A percentile compares a stretch with the other conserved stretches of the same genome.
These are phyloP conservation scores for Cyclina sinensis DNA, from an alignment of 1,140 invertebrate genomes.

Conservation along the genomic window DNA sequence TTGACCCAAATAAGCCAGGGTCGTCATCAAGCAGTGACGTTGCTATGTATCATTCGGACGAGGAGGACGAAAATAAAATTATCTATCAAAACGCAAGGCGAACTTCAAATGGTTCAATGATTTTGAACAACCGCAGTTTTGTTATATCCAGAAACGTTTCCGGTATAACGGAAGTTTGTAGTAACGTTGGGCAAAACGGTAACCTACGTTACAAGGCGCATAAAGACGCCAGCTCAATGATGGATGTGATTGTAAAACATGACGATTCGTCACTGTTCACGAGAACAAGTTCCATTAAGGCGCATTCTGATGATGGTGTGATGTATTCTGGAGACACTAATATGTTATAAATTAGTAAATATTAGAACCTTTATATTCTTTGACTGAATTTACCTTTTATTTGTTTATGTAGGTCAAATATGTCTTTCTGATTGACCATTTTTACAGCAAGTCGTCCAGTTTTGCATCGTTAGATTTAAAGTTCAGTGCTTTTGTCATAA, in stretches of 20 bases:
- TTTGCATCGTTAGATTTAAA: too few species aligned
- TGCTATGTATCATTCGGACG: slow-evolving; percentile 55
- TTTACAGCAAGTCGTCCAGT: too few species aligned
- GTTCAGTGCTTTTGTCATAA: too few species aligned
- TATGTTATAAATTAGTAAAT: slow-evolving; percentile 20
- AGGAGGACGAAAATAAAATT: slow-evolving; percentile 58
- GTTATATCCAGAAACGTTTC: slow-evolving; percentile 79
- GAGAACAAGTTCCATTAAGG: slow-evolving; percentile 74
- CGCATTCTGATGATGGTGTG: slow-evolving; percentile 82
- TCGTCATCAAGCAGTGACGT: slow-evolving; percentile 39
- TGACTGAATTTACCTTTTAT: too few species aligned
- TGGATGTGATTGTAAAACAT: slow-evolving; percentile 69
- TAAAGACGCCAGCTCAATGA: slow-evolving; percentile 77
- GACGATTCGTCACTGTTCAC: slow-evolving; percentile 74
- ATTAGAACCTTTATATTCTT: too few species aligned
- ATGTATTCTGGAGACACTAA: slow-evolving; percentile 73
- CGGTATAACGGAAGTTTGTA: slow-evolving; percentile 62
- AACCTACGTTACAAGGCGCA: slow-evolving; percentile 64
- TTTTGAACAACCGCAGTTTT: slow-evolving; percentile 58
- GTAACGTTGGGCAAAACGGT: slow-evolving; percentile 54
- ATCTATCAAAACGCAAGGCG: slow-evolving; percentile 72
- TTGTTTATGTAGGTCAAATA: too few species aligned
- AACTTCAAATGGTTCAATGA: slow-evolving; percentile 78
- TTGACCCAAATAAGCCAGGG: slow-evolving; percentile 64
- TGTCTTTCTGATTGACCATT: too few species aligned